Percentiles rank a stretch among this genome's conserved stretches.
These are phyloP conservation scores for Hormaphis cornu DNA, from an alignment of 1,140 invertebrate species.

Conservation along the genomic window DNA sequence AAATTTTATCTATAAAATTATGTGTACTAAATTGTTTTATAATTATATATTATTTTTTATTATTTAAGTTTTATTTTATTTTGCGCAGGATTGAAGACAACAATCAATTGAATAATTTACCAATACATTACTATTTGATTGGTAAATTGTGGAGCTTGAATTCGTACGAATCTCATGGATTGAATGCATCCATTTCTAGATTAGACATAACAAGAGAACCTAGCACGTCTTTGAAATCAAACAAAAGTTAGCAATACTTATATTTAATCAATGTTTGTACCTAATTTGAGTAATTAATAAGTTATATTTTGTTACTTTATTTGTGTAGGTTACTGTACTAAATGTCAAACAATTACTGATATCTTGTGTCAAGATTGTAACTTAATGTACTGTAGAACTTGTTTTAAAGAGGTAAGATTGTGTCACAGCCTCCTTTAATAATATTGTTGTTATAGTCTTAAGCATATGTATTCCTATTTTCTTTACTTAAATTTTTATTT, in stretches of 20 bases:
- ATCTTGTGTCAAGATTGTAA: background rate
- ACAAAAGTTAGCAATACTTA: background rate
- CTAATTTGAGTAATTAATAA: too few relatives aligned
- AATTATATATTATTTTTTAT: background rate
- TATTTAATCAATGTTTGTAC: background rate
- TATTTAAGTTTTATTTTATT: background rate
- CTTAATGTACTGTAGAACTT: background rate
- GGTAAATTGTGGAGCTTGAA: background rate
- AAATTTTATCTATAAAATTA: too few relatives aligned
- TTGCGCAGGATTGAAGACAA: background rate
- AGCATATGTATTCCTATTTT: too few relatives aligned
- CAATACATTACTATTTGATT: constrained; percentile 13
- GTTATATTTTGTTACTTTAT: background rate
- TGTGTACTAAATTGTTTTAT: background rate
- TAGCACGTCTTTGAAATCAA: background rate
- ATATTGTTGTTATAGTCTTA: too few relatives aligned
- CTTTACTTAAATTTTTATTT: too few relatives aligned
- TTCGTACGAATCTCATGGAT: background rate
- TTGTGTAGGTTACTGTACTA: background rate
- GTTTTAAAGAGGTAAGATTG: too few relatives aligned
- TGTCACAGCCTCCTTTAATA: too few relatives aligned
- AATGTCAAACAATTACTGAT: background rate
- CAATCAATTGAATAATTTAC: background rate
- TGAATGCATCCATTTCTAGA: background rate
- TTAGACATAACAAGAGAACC: background rate